Conservation (phyloP, 2,888 invertebrate genomes). For the Chelonus formosanus region DNA sequence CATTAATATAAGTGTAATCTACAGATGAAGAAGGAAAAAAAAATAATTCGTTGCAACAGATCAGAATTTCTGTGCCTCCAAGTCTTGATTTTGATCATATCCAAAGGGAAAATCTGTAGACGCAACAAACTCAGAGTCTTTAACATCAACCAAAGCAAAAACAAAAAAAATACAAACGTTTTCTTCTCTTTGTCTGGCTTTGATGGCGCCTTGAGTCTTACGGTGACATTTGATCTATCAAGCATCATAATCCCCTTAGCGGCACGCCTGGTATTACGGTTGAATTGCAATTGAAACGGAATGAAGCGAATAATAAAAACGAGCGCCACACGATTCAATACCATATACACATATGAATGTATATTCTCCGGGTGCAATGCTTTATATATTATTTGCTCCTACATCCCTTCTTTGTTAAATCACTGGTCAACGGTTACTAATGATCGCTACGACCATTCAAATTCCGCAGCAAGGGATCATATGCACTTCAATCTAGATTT, state of each 20-base stretch:
- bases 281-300: constrained; percentile 45
- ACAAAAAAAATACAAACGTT: constrained; percentile 10
- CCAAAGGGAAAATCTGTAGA: too few relatives aligned
- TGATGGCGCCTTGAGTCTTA: constrained; percentile 14
- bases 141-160: background rate
- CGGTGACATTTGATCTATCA: constrained; percentile 7
- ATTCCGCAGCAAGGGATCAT: constrained; percentile 1
- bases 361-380: background rate
- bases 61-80: too few relatives aligned
- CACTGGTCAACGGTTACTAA: constrained; percentile 31
- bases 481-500: constrained; percentile 8
- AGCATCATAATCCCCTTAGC: constrained; percentile 20
- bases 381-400: constrained; percentile 29
- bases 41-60: too few relatives aligned
- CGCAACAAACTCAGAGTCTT: background rate
- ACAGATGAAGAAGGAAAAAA: too few relatives aligned
- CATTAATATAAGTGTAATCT: background rate
- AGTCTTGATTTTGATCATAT: too few relatives aligned
- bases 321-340: constrained; percentile 31
- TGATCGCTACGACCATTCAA: constrained; percentile 21
- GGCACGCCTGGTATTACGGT: constrained; percentile 30
- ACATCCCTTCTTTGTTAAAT: constrained; percentile 27
- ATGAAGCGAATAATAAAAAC: constrained; percentile 38
- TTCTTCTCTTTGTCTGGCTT: constrained; percentile 13
- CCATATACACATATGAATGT: background rate